Conservation (phyloP, 1,140 invertebrate genomes). For the Ladona fulva region DNA sequence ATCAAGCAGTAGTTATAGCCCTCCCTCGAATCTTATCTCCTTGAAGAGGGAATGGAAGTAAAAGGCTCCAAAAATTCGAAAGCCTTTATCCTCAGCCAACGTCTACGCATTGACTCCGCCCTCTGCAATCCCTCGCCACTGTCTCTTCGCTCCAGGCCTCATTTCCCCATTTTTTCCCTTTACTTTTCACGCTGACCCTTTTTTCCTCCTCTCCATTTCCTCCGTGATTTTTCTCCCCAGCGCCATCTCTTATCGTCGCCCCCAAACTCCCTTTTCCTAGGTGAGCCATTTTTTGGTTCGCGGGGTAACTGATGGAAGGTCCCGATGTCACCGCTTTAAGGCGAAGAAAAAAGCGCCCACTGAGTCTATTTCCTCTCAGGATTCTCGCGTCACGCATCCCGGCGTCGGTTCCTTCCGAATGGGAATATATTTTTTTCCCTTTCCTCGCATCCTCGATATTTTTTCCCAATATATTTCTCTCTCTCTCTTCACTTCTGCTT, state of each 20-base stretch:
- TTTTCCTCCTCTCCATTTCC: neutral
- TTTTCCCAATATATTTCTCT: too few relatives aligned
- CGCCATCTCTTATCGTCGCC: neutral
- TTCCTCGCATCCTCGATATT: neutral
- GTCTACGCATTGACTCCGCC: too few relatives aligned
- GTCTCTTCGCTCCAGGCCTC: too few relatives aligned
- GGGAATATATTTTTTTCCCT: neutral
- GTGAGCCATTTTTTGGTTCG: neutral
- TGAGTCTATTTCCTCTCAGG: neutral
- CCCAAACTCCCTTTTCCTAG: neutral
- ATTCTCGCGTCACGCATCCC: neutral
- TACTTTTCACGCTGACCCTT: neutral
- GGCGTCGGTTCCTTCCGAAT: neutral
- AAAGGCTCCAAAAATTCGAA: too few relatives aligned
- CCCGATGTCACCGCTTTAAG: neutral
- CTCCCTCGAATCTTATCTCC: too few relatives aligned
- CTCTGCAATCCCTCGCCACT: too few relatives aligned
- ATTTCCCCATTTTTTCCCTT: too few relatives aligned
- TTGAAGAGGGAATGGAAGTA: too few relatives aligned
- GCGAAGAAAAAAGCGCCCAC: neutral
- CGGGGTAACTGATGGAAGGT: neutral
- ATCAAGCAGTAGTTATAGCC: too few relatives aligned
- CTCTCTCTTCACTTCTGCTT: too few relatives aligned
- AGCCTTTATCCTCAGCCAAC: too few relatives aligned
- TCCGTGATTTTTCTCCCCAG: neutral